These are phyloP conservation scores for Holocentrus rufus DNA, from an alignment of 2,797 vertebrate species.

Conservation along the genomic window DNA sequence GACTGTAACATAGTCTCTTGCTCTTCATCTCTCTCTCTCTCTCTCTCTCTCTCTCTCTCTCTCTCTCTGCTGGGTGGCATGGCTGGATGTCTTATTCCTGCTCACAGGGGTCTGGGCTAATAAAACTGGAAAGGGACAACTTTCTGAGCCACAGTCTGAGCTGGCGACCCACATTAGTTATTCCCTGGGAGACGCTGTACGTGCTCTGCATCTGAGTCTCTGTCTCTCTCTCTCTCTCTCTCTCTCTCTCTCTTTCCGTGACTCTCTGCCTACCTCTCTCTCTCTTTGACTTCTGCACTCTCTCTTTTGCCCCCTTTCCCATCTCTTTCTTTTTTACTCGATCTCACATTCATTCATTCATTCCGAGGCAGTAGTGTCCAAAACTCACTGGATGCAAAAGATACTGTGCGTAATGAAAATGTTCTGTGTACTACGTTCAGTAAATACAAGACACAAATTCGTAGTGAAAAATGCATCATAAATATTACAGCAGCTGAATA, in stretches of 20 bases:
- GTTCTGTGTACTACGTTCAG: too few relatives aligned
- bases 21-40: neutral
- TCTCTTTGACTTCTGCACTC: constrained; percentile 11
- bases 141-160: constrained; percentile 54
- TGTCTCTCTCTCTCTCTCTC: constrained; percentile 28
- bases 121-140: constrained; percentile 57
- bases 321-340: neutral
- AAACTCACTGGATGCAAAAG: too few relatives aligned
- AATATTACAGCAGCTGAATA: too few relatives aligned
- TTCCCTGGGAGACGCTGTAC: constrained; percentile 50
- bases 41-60: neutral
- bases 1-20: too few relatives aligned
- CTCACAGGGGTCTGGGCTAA: constrained; percentile 46
- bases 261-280: too few relatives aligned
- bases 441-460: too few relatives aligned
- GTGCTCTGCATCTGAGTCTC: constrained; percentile 57
- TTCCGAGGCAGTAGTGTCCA: too few relatives aligned
- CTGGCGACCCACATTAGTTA: constrained; percentile 47
- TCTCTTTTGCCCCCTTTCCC: neutral
- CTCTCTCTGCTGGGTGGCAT: constrained; percentile 20
- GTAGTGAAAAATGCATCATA: too few relatives aligned
- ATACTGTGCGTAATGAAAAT: too few relatives aligned
- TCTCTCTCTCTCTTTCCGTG: neutral
- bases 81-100: constrained; percentile 66
- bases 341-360: neutral